Percentiles rank a stretch among this genome's conserved stretches.
These are phyloP conservation scores for Gymnobelideus leadbeateri DNA, from an alignment of 2,113 vertebrate genomes.

Conservation along the genomic window DNA sequence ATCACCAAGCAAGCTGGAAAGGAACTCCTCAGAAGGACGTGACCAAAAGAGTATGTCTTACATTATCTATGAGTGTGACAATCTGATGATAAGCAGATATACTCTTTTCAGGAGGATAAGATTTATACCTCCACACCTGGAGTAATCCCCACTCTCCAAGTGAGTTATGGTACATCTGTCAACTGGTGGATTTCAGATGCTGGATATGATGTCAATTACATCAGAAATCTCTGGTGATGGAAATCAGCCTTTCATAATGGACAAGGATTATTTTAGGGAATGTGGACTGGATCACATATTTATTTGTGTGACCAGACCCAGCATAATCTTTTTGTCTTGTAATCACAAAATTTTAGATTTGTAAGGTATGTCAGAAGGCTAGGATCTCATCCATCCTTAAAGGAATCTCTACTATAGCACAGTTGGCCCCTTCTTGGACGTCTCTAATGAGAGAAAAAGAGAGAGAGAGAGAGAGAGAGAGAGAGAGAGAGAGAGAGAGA, in stretches of 20 bases:
- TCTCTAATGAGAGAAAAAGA: not conserved
- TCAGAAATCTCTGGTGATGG: not conserved
- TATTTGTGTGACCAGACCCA: not conserved
- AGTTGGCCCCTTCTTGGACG: not conserved
- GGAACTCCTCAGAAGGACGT: not conserved
- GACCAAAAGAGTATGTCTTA: not conserved
- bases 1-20: not conserved
- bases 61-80: not conserved
- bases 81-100: not conserved
- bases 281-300: not conserved
- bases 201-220: slow-evolving; percentile 45
- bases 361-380: not conserved
- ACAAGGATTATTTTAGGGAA: slow-evolving; percentile 15
- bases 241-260: not conserved
- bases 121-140: not conserved
- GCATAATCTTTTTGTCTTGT: not conserved
- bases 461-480: no score
- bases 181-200: not conserved
- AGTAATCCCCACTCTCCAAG: not conserved
- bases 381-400: not conserved
- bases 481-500: no score
- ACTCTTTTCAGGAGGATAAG: not conserved
- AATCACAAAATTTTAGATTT: not conserved
- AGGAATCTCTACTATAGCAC: not conserved
- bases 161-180: not conserved